phyloP scores from a whole-genome alignment of 1,140 invertebrate species.

The Achatina immaculata region DNA sequence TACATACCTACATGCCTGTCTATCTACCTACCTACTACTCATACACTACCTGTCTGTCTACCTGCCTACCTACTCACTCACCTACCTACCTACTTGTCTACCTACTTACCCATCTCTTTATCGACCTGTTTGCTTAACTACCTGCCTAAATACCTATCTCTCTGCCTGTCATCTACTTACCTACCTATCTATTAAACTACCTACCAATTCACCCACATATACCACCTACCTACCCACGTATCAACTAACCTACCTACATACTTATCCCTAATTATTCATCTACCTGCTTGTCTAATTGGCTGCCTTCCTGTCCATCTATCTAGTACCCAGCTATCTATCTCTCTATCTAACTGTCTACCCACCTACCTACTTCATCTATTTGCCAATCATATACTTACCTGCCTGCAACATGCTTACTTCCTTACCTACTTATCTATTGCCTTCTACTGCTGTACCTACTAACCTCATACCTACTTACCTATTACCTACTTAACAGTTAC shows the following conservation, averaged over 20 bases:
- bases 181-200: background rate
- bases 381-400: background rate
- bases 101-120: background rate
- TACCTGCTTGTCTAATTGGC: background rate
- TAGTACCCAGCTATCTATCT: background rate
- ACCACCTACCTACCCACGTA: background rate
- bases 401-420: no score
- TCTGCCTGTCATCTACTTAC: background rate
- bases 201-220: background rate
- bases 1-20: background rate
- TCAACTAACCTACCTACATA: background rate
- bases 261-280: background rate
- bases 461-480: no score
- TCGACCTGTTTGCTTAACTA: background rate
- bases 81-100: background rate
- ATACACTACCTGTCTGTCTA: background rate
- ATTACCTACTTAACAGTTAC: no score
- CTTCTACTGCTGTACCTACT: no score
- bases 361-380: background rate
- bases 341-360: background rate
- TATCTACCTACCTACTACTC: background rate
- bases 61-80: background rate
- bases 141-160: background rate
- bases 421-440: no score
- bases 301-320: background rate